phyloP scores from a whole-genome alignment of 1,140 invertebrate genomes.

The Lordiphosa clarofinis region DNA sequence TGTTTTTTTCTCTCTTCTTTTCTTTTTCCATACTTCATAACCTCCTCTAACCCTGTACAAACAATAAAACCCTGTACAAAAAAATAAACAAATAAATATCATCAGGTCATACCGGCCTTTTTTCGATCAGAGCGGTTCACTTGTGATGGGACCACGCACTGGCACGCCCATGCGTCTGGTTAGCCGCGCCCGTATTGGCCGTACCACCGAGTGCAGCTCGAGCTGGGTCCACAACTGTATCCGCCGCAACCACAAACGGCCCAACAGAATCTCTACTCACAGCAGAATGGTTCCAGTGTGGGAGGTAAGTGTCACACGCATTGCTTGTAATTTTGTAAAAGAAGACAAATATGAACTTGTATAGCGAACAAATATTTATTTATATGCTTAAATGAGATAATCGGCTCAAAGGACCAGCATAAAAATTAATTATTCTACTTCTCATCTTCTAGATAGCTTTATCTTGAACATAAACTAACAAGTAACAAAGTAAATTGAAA shows the following conservation, averaged over 20 bases:
- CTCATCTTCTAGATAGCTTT: too few species aligned
- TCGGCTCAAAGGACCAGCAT: too few species aligned
- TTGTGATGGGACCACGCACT: slow-evolving; percentile 90
- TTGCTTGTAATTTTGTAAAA: too few species aligned
- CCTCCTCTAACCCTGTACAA: slow-evolving; percentile 60
- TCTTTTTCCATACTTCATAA: slow-evolving; percentile 49
- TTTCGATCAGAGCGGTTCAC: slow-evolving; percentile 91
- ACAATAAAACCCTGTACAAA: too few species aligned
- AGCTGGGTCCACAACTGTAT: slow-evolving; percentile 82
- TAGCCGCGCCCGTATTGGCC: slow-evolving; percentile 88
- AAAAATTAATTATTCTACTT: too few species aligned
- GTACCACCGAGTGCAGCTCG: slow-evolving; percentile 84
- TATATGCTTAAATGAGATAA: too few species aligned
- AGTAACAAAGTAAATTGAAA: too few species aligned
- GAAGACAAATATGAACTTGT: too few species aligned
- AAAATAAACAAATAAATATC: slow-evolving; percentile 25
- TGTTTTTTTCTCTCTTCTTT: slow-evolving; percentile 22
- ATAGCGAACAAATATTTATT: too few species aligned
- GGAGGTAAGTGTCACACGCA: slow-evolving; percentile 65
- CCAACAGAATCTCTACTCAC: slow-evolving; percentile 80
- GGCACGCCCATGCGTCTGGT: slow-evolving; percentile 93
- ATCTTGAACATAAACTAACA: too few species aligned
- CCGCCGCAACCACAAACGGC: slow-evolving; percentile 81
- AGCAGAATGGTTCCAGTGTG: slow-evolving; percentile 79
- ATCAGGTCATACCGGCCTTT: slow-evolving; percentile 87